A percentile compares a stretch with the other conserved stretches of the same genome.
Conservation (phyloP, 64 coral and sea anemone genomes). For the Actinia equina region DNA sequence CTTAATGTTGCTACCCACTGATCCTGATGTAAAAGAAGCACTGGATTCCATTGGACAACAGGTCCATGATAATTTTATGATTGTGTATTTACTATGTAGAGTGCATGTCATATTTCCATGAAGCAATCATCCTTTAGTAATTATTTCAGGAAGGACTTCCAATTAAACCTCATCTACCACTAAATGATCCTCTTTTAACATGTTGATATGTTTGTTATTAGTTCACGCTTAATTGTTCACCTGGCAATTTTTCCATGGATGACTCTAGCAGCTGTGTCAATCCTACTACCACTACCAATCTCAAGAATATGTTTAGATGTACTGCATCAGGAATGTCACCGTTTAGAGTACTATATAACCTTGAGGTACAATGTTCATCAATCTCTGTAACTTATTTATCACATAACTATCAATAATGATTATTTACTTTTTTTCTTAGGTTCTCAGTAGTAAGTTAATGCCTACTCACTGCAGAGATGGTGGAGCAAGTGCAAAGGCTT, state of each 20-base stretch:
- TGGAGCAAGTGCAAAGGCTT: constrained; percentile 79
- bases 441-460: constrained; percentile 88
- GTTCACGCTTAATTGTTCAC: constrained; percentile 69
- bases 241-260: constrained; percentile 53
- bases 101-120: no score
- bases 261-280: constrained; percentile 22
- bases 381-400: no score
- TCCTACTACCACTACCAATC: constrained; percentile 15
- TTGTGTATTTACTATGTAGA: not conserved
- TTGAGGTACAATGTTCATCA: constrained; percentile 49
- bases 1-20: constrained; percentile 87
- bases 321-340: constrained; percentile 75
- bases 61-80: constrained; percentile 12
- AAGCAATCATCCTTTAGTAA: no score
- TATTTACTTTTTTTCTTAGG: constrained; percentile 25
- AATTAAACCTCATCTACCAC: no score
- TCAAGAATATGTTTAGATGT: constrained; percentile 93
- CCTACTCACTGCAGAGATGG: constrained; percentile 84
- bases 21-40: constrained; percentile 84
- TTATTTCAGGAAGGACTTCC: no score
- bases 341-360: constrained; percentile 84
- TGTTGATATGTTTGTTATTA: no score
- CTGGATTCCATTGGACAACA: constrained; percentile 81
- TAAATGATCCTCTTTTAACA: no score
- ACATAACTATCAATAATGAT: not conserved